Evolutionary conservation across 2,888 invertebrate genomes (phyloP).

Genomic region (Pollenia griseotomentosa): DNA sequence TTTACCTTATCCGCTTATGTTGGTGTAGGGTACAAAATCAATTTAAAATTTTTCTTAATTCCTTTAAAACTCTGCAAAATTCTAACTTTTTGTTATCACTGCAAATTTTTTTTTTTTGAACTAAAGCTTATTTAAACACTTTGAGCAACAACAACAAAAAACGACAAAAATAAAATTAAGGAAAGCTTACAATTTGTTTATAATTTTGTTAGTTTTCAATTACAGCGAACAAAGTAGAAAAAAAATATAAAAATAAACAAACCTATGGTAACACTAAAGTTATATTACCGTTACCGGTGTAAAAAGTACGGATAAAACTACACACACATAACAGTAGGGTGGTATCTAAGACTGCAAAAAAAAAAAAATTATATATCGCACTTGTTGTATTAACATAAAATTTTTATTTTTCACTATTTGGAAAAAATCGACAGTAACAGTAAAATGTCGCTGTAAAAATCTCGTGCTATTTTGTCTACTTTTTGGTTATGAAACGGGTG

Average conservation of each 20-base stretch:
- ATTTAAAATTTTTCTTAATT: not conserved
- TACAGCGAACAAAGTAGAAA: slow-evolving; percentile 28
- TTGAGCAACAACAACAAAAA: slow-evolving; percentile 35
- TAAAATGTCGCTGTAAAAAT: too few species aligned
- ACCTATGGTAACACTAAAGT: slow-evolving; percentile 37
- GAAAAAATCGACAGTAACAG: too few species aligned
- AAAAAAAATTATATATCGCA: too few species aligned
- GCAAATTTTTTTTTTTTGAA: slow-evolving; percentile 37
- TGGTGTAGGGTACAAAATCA: too few species aligned
- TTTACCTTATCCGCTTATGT: too few species aligned
- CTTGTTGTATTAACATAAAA: too few species aligned
- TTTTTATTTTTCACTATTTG: too few species aligned
- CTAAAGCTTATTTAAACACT: slow-evolving; percentile 67
- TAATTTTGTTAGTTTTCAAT: slow-evolving; percentile 51
- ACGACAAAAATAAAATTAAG: slow-evolving; percentile 58
- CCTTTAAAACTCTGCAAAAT: slow-evolving; percentile 9
- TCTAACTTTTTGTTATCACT: slow-evolving; percentile 26
- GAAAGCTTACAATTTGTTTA: slow-evolving; percentile 64
- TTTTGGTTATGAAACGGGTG: too few species aligned
- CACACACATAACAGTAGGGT: too few species aligned
- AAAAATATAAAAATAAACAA: slow-evolving; percentile 21
- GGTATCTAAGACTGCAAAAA: too few species aligned
- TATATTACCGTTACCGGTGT: slow-evolving; percentile 20
- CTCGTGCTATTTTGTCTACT: too few species aligned
- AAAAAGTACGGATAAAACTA: not conserved